Base-by-base conservation (phyloP, 2,113 vertebrate species). In the Dromas ardeola region DNA sequence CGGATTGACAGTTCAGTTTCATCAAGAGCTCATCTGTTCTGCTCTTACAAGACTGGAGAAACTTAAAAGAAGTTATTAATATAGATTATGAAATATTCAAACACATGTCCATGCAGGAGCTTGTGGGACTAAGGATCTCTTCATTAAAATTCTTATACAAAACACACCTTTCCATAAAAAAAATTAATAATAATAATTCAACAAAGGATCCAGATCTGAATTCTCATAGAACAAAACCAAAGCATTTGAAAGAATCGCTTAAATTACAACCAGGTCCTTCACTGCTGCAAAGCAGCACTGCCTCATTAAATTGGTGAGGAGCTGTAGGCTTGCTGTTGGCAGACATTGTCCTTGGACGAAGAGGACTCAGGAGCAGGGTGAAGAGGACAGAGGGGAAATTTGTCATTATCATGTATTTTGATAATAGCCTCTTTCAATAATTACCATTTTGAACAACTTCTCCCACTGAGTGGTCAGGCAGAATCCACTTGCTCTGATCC, bases 81-180 rank as follows among this genome's bases (percentile, higher is more conserved):
- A 97, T 49, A 91, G 80, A 88, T 86, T 91, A 88, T 95, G 45
- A 97, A 97, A 97, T 95, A 97, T 89, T 98, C 88, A 96, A 95
- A 95, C 84, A 81, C 76, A 89, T 87, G 72, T 32, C 84, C 61
- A 78, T 49, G 80, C 10, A 89, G 36, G 81, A 80, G 62, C 36
- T 79, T 72, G 74, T 81, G 78, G 7, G 17, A 50, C 49, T 94
- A 90, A 72, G 34, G 34, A 55, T 32, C 40, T 78, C 69, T 93
- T 85, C 40, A 92, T 93, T 86, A 61, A 78, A 88, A 92, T 93
- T 96, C 38, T 82, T 72, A 67, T 21, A 45, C 22, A 71, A 88
- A 93, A 70, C 45, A 50, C 16, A 63, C 25, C 25, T 62, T 91
- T 34, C 20, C 21, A 43, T 63, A 59, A 10, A 66, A 80, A 58